Evolutionary conservation across 2,888 invertebrate species (phyloP).

Genomic region (Subacronicta megacephala): DNA sequence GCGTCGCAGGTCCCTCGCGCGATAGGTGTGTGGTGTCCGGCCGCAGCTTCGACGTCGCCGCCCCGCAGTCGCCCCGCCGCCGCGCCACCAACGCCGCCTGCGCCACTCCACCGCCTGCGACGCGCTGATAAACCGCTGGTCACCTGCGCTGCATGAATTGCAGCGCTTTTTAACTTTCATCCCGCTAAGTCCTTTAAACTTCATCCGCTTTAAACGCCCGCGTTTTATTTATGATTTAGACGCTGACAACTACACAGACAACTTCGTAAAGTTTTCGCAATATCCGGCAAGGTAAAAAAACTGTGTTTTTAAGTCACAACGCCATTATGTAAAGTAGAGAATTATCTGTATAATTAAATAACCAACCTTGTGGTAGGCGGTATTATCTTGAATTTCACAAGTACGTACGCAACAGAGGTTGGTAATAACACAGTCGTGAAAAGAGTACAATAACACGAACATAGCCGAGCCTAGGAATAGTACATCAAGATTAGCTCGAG

Average conservation of each 20-base stretch:
- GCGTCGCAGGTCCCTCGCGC: constrained; percentile 73
- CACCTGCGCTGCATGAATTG: constrained; percentile 89
- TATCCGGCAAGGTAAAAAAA: constrained; percentile 65
- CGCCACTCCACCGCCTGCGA: constrained; percentile 71
- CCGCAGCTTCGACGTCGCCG: constrained; percentile 38
- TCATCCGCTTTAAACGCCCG: constrained; percentile 82
- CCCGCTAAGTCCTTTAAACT: constrained; percentile 85
- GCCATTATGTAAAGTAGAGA: constrained; percentile 65
- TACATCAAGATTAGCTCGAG: constrained; percentile 85
- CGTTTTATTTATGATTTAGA: constrained; percentile 86
- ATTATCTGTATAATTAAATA: constrained; percentile 63
- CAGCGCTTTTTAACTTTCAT: constrained; percentile 88
- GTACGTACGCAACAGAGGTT: constrained; percentile 49
- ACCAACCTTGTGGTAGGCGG: constrained; percentile 36
- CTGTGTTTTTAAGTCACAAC: constrained; percentile 65
- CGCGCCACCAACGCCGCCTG: constrained; percentile 49
- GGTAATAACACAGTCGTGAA: constrained; percentile 71
- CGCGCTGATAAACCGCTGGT: constrained; percentile 86
- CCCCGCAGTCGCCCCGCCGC: constrained; percentile 44
- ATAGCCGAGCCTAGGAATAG: constrained; percentile 74
- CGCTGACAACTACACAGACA: constrained; percentile 77
- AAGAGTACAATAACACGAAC: constrained; percentile 78
- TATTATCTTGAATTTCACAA: constrained; percentile 41
- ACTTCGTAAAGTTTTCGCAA: constrained; percentile 72
- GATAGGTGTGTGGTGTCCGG: constrained; percentile 77